phyloP scores from a whole-genome alignment of 2,797 vertebrate species.

The Denticeps clupeoides region DNA sequence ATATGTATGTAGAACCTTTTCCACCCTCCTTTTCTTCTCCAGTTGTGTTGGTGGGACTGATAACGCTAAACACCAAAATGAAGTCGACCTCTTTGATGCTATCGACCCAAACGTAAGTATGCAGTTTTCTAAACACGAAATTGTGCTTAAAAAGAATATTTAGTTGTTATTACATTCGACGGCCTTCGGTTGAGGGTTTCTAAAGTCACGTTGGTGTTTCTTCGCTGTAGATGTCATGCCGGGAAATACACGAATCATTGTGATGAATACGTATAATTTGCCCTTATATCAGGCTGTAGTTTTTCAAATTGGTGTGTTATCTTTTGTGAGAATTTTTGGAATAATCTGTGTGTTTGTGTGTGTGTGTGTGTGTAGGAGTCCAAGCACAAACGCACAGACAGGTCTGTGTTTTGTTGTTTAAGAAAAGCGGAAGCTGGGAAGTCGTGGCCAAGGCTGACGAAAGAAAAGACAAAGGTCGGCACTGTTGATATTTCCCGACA shows the following conservation, averaged over 20 bases:
- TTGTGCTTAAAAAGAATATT: too few species aligned
- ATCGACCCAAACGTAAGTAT: constrained; percentile 60
- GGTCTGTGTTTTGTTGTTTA: constrained; percentile 93
- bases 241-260: too few species aligned
- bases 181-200: too few species aligned
- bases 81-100: constrained; percentile 56
- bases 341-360: too few species aligned
- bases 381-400: constrained; percentile 93
- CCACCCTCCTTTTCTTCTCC: constrained; percentile 7
- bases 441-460: constrained; percentile 88
- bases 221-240: too few species aligned
- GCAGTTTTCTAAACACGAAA: too few species aligned
- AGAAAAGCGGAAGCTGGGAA: constrained; percentile 85
- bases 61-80: constrained; percentile 54
- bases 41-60: constrained; percentile 61
- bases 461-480: constrained; percentile 92
- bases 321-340: too few species aligned
- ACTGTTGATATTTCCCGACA: too few species aligned
- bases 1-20: neutral
- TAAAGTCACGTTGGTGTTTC: too few species aligned
- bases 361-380: constrained; percentile 62
- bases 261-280: too few species aligned
- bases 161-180: too few species aligned
- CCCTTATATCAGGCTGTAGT: neutral
- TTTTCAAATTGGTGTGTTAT: neutral